Conservation (phyloP, 2,888 invertebrate species). For the Drosophila ochracea region DNA sequence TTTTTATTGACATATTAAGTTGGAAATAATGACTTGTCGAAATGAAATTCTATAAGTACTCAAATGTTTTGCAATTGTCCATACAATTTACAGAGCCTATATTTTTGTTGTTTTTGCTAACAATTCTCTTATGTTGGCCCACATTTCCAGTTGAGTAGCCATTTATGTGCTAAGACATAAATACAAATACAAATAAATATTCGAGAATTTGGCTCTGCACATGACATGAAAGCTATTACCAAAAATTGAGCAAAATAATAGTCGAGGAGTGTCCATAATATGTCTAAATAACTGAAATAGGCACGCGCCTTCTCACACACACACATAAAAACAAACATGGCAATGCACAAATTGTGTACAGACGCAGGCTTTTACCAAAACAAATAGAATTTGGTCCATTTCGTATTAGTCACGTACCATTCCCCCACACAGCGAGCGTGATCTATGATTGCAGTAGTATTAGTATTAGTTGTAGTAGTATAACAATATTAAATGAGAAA, state of each 20-base stretch:
- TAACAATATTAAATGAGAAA: constrained; percentile 6
- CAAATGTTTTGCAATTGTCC: background rate
- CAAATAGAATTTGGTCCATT: constrained; percentile 7
- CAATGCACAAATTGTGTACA: background rate
- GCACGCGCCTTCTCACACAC: constrained; percentile 2
- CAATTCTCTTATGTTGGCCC: background rate
- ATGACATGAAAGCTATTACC: constrained; percentile 22
- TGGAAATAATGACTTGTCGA: background rate
- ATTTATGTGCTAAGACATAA: background rate
- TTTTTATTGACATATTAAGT: background rate
- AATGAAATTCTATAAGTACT: background rate
- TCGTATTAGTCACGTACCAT: constrained; percentile 1
- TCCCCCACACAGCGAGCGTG: background rate
- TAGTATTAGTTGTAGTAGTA: constrained; percentile 11
- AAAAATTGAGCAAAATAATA: constrained; percentile 16
- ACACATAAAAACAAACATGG: constrained; percentile 5
- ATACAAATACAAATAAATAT: constrained; percentile 17
- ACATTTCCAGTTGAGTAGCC: constrained; percentile 12
- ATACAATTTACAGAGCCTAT: background rate
- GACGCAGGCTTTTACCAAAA: constrained; percentile 30
- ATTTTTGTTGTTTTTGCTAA: background rate
- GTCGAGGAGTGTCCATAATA: constrained; percentile 15
- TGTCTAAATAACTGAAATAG: constrained; percentile 17
- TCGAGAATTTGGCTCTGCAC: constrained; percentile 7
- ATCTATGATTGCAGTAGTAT: background rate